These are phyloP conservation scores for Asbolus verrucosus DNA, from an alignment of 1,140 invertebrate species.

Conservation along the genomic window DNA sequence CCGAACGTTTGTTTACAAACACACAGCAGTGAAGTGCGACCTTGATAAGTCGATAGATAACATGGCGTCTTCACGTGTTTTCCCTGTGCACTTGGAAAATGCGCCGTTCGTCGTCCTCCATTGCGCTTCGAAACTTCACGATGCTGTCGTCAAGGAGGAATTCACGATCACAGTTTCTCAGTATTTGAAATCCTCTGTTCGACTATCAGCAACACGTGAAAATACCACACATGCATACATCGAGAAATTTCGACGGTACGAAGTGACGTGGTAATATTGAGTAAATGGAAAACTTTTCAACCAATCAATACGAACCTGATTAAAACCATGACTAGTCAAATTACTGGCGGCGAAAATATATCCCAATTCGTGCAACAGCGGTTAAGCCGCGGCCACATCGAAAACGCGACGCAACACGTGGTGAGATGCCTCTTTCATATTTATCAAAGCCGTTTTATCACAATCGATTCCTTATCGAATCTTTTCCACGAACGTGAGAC, in stretches of 20 bases:
- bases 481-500: no score
- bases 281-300: neutral
- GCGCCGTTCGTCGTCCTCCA: neutral
- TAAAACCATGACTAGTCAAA: no score
- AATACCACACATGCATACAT: neutral
- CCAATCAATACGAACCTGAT: no score
- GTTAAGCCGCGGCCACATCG: no score
- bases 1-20: slow-evolving; percentile 13
- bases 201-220: neutral
- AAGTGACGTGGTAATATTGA: neutral
- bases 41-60: slow-evolving; percentile 26
- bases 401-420: no score
- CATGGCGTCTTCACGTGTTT: slow-evolving; percentile 27
- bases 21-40: slow-evolving; percentile 2
- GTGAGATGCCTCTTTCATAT: no score
- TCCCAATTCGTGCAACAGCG: no score
- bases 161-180: neutral
- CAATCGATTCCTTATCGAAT: no score
- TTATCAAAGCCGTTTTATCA: no score
- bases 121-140: neutral
- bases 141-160: neutral
- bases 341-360: no score
- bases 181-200: neutral
- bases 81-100: neutral
- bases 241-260: neutral